Base-by-base conservation (phyloP, 2,113 vertebrate species). In the Tenrec ecaudatus region DNA sequence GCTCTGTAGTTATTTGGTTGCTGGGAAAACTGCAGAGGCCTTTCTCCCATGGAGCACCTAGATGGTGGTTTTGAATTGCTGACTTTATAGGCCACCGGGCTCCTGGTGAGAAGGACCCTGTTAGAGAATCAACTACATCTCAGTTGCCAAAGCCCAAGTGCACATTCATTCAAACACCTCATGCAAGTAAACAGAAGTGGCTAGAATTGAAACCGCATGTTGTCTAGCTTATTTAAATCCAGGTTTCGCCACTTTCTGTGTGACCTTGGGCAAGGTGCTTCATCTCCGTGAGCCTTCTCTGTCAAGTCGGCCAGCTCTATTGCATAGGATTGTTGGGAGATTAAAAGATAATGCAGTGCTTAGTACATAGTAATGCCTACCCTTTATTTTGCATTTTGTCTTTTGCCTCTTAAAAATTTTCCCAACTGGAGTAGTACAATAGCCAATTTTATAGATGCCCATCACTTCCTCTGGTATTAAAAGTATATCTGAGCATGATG, bases 191-290 rank as follows among this genome's bases (percentile, higher is more conserved):
- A 73, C 71, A 14, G 31, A 95, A 76, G 53, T 89, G 10, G 7
- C 85, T 86, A n/a, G 68, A 27, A 81, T 17, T 17, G 17, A 62
- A 8, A 27, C 31, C 68, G 60, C 62, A 80, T 4, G 38, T 73
- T 89, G 31, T 76, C 2, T 57, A 73, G 77, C 31, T 90, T 57
- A 71, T 78, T 82, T 84, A 84, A 87, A 82, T 84, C 31, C 58
- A 89, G 38, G 2, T 94, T 83, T 89, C 38, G 36, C 33, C 58
- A 0, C 6, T 82, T 92, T 62, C 64, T 82, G 22, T 81, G 29
- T 66, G 71, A 78, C 22, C 23, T 10, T 53, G 47, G 47, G 4
- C 47, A 53, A 53, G 47, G 6, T 53, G 11, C 9, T 14, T 53
- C 4, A 53, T 53, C 47, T 7, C 12, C 11, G 57, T 83, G 53